Percentiles rank a stretch among this genome's conserved stretches.
phyloP scores from a whole-genome alignment of 1,140 invertebrate species.

The Sinonovacula constricta region DNA sequence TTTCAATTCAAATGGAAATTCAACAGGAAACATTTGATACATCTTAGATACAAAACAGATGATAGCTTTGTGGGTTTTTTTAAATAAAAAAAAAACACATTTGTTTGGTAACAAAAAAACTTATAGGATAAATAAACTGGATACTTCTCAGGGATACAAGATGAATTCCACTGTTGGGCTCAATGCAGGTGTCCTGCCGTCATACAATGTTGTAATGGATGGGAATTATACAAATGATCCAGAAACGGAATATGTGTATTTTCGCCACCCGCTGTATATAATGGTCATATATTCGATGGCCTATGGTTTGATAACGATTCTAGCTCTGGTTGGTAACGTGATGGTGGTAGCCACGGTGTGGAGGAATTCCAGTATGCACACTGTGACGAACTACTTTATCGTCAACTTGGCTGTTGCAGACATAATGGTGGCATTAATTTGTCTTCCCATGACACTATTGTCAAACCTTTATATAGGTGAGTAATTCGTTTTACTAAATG shows the following conservation, averaged over 20 bases:
- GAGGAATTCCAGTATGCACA: constrained; percentile 90
- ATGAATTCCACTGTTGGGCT: too few relatives aligned
- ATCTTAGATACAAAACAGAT: too few relatives aligned
- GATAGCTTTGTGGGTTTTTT: too few relatives aligned
- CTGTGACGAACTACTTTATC: constrained; percentile 95
- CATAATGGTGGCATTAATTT: constrained; percentile 92
- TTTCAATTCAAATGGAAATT: too few relatives aligned
- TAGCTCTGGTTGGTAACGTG: constrained; percentile 90
- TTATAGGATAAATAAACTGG: too few relatives aligned
- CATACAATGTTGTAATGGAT: too few relatives aligned
- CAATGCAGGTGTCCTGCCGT: too few relatives aligned
- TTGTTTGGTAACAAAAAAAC: too few relatives aligned
- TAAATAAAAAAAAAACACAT: too few relatives aligned
- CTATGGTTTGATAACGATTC: constrained; percentile 83
- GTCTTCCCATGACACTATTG: constrained; percentile 90
- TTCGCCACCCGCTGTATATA: constrained; percentile 63
- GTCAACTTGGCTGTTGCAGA: constrained; percentile 95
- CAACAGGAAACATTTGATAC: too few relatives aligned
- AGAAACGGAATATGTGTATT: constrained; percentile 47
- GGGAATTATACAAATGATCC: constrained; percentile 4
- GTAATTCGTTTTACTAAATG: constrained; percentile 14
- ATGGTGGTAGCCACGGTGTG: constrained; percentile 92
- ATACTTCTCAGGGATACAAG: too few relatives aligned
- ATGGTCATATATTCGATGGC: constrained; percentile 68
- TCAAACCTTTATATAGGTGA: constrained; percentile 66